These are phyloP conservation scores for Drosophila monieri DNA, from an alignment of 2,888 invertebrate genomes.

Conservation along the genomic window DNA sequence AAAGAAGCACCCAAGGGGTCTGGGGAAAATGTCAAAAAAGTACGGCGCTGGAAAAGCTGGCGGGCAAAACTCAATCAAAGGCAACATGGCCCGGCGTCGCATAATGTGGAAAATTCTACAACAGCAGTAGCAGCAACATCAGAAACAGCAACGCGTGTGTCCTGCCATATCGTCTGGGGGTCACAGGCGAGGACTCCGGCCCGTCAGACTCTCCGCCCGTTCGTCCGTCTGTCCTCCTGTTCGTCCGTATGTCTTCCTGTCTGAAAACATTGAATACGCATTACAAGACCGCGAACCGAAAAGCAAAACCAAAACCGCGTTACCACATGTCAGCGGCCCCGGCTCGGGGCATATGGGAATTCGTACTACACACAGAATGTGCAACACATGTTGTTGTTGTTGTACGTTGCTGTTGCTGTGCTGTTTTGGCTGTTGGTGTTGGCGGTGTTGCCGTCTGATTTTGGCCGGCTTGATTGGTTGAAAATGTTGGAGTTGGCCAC, in stretches of 20 bases:
- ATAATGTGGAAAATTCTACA: conserved; percentile 70
- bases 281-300: conserved; percentile 74
- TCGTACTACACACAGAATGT: conserved; percentile 53
- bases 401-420: conserved; percentile 55
- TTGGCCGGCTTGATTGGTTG: conserved; percentile 74
- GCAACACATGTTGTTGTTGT: conserved; percentile 77
- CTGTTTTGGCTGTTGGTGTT: conserved; percentile 44
- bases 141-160: conserved; percentile 65
- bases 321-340: conserved; percentile 75
- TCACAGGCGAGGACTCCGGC: conserved; percentile 56
- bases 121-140: conserved; percentile 23
- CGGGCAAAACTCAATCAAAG: conserved; percentile 67
- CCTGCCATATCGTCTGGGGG: conserved; percentile 69
- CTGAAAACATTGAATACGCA: conserved; percentile 78
- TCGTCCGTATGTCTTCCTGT: conserved; percentile 53
- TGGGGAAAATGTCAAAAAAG: conserved; percentile 70
- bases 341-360: conserved; percentile 50
- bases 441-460: conserved; percentile 58
- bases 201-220: conserved; percentile 12
- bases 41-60: conserved; percentile 66
- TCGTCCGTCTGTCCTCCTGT: neutral
- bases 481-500: conserved; percentile 55
- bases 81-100: conserved; percentile 57
- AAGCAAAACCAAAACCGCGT: conserved; percentile 73
- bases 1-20: neutral